These are phyloP conservation scores for Poecile montanus DNA, from an alignment of 2,797 vertebrate species.

Conservation along the genomic window DNA sequence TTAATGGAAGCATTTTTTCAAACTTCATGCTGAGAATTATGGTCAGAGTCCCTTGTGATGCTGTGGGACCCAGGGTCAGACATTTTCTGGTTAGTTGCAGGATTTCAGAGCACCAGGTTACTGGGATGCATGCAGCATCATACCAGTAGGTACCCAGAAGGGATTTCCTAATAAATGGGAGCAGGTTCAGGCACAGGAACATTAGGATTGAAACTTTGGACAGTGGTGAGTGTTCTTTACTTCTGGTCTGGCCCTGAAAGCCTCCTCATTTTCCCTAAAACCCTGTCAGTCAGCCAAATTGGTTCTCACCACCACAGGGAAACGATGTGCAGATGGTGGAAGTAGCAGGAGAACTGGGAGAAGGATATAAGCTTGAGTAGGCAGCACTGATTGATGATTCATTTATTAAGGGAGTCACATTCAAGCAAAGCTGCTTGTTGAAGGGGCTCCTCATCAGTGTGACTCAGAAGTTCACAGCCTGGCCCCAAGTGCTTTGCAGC, in stretches of 20 bases:
- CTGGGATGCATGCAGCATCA: background rate
- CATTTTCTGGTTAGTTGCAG: background rate
- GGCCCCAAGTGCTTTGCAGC: background rate
- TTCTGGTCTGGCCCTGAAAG: background rate
- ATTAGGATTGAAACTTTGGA: background rate
- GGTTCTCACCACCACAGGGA: background rate
- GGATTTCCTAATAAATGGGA: background rate
- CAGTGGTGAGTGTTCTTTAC: fast-evolving
- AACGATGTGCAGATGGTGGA: constrained; percentile 38
- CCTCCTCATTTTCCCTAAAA: background rate
- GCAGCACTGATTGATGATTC: constrained; percentile 46
- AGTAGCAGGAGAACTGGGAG: background rate
- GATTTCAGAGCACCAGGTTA: background rate
- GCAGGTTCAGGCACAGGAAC: background rate
- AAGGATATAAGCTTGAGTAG: constrained; percentile 41
- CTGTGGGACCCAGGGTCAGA: background rate
- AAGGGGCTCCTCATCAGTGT: background rate
- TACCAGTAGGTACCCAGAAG: background rate
- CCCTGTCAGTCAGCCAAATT: background rate
- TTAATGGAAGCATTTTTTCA: background rate
- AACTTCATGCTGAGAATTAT: background rate
- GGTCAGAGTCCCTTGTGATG: background rate
- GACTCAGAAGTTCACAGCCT: constrained; percentile 50
- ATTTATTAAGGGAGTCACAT: constrained; percentile 48
- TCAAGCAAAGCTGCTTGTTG: background rate